These are phyloP conservation scores for Larimichthys crocea DNA, from an alignment of 2,113 vertebrate species.

Conservation along the genomic window DNA sequence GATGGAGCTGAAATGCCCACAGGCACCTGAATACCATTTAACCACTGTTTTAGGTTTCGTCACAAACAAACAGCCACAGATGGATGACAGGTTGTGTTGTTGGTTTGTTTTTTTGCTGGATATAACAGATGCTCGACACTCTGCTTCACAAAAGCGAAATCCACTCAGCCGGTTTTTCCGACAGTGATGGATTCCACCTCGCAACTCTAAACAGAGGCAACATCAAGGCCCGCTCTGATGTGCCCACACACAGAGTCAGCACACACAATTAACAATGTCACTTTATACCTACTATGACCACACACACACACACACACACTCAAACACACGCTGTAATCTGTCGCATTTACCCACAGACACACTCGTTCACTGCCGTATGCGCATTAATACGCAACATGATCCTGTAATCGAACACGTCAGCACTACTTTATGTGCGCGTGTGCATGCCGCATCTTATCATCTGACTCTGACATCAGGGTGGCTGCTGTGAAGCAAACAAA, in stretches of 20 bases:
- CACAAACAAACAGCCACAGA: neutral
- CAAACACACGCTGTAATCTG: neutral
- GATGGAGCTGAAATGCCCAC: constrained; percentile 9
- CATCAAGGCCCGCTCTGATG: constrained; percentile 24
- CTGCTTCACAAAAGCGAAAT: neutral
- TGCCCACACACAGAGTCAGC: neutral
- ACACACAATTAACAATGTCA: neutral
- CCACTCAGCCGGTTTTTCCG: neutral
- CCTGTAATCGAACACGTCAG: constrained; percentile 11
- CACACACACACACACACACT: constrained; percentile 1
- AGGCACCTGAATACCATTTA: neutral
- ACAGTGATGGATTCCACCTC: constrained; percentile 38
- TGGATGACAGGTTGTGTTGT: constrained; percentile 7
- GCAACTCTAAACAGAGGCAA: constrained; percentile 1
- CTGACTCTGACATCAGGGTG: constrained; percentile 16
- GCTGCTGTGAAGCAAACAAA: constrained; percentile 39
- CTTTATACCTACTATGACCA: neutral
- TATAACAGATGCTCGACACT: constrained; percentile 9
- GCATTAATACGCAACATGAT: neutral
- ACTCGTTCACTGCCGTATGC: neutral
- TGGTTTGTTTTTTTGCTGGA: constrained; percentile 20
- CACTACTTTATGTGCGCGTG: neutral
- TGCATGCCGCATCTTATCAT: constrained; percentile 1
- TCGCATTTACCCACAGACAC: constrained; percentile 10
- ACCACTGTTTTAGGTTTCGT: neutral